phyloP scores from a whole-genome alignment of 1,140 invertebrate species.

The Venturia canescens region DNA sequence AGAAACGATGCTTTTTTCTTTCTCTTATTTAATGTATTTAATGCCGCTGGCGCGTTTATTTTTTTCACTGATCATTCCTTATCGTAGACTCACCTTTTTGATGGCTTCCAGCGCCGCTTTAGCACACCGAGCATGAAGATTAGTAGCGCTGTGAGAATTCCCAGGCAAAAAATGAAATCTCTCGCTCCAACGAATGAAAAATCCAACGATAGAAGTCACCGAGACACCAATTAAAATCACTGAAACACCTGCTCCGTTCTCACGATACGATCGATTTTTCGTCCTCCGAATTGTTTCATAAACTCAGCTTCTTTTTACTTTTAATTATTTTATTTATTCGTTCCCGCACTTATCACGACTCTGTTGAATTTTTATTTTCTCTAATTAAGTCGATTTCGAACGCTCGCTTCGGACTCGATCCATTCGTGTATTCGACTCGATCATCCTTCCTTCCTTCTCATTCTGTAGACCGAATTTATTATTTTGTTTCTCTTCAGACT shows the following conservation, averaged over 20 bases:
- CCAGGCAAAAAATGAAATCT: slow-evolving; percentile 17
- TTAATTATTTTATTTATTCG: not conserved
- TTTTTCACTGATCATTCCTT: no score
- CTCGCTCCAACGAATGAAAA: not conserved
- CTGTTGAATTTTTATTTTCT: slow-evolving; percentile 8
- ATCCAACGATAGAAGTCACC: slow-evolving; percentile 13
- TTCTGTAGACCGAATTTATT: not conserved
- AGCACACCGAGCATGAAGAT: slow-evolving; percentile 69
- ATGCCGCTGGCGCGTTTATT: not conserved
- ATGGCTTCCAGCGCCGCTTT: slow-evolving; percentile 73
- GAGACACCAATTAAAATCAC: slow-evolving; percentile 28
- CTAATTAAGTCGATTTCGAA: slow-evolving; percentile 13
- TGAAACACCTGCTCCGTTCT: slow-evolving; percentile 5
- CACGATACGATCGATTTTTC: not conserved
- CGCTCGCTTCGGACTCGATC: not conserved
- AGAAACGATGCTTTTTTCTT: not conserved
- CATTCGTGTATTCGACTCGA: slow-evolving; percentile 24
- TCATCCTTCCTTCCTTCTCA: slow-evolving; percentile 9
- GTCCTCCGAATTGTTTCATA: not conserved
- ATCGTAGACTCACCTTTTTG: slow-evolving; percentile 62
- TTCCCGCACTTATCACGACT: not conserved
- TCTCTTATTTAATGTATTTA: not conserved
- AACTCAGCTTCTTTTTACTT: not conserved
- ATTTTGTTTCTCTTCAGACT: not conserved
- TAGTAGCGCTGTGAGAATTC: slow-evolving; percentile 3